Evolutionary conservation across 2,888 invertebrate genomes (phyloP).

Genomic region (Euspilapteryx auroguttella): DNA sequence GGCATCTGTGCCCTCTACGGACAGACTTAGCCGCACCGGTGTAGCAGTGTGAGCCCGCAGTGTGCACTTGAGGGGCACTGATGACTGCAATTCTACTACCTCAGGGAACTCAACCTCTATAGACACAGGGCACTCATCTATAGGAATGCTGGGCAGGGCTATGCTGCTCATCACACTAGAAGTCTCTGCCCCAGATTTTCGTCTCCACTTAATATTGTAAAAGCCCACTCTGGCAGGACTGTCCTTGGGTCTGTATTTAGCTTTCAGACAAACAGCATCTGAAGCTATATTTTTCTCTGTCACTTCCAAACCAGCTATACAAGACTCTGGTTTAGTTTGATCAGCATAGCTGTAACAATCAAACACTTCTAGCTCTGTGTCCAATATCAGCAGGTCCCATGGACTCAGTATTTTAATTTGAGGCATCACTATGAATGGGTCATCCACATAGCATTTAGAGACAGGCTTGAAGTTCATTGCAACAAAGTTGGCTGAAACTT

Average conservation of each 20-base stretch:
- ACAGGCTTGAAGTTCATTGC: conserved; percentile 67
- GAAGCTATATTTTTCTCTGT: conserved; percentile 39
- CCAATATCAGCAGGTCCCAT: conserved; percentile 68
- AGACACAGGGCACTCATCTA: conserved; percentile 65
- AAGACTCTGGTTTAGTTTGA: conserved; percentile 25
- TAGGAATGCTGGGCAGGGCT: conserved; percentile 54
- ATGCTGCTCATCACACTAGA: conserved; percentile 55
- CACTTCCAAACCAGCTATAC: conserved; percentile 34
- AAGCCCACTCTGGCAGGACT: conserved; percentile 37
- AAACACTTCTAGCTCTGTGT: conserved; percentile 66
- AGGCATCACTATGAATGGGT: conserved; percentile 71
- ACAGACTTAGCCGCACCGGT: conserved; percentile 72
- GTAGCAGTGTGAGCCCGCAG: conserved; percentile 72
- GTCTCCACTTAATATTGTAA: conserved; percentile 46
- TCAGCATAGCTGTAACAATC: conserved; percentile 37
- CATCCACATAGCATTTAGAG: conserved; percentile 67
- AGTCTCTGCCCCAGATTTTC: conserved; percentile 23
- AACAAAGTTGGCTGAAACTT: conserved; percentile 66
- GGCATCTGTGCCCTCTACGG: conserved; percentile 82
- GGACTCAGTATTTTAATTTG: conserved; percentile 69
- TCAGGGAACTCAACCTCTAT: conserved; percentile 69
- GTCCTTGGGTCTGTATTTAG: conserved; percentile 42
- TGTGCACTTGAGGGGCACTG: conserved; percentile 70
- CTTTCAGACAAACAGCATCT: conserved; percentile 43
- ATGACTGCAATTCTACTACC: conserved; percentile 72